phyloP scores from a whole-genome alignment of 2,888 invertebrate genomes.

The Ophraella communa region DNA sequence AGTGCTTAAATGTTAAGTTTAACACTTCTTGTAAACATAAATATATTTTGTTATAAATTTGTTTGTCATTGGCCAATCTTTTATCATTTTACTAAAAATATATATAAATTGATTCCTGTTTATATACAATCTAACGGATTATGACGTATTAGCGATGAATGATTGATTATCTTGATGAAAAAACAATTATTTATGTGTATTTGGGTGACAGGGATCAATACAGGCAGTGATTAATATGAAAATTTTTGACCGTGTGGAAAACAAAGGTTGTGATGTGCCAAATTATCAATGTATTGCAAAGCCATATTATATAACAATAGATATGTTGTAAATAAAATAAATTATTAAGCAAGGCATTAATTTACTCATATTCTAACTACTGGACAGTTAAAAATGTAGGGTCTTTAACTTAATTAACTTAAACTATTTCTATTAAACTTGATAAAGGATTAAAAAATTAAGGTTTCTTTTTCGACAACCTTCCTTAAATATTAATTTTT shows the following conservation, averaged over 20 bases:
- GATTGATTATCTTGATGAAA: conserved; percentile 40
- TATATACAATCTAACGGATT: conserved; percentile 16
- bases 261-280: conserved; percentile 27
- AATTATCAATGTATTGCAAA: conserved; percentile 5
- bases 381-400: too few species aligned
- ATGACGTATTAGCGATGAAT: conserved; percentile 33
- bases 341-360: too few species aligned
- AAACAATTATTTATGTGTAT: conserved; percentile 38
- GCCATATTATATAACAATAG: conserved; percentile 14
- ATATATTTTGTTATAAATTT: too few species aligned
- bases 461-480: too few species aligned
- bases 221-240: conserved; percentile 31
- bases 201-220: conserved; percentile 30
- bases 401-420: too few species aligned
- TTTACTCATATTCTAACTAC: too few species aligned
- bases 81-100: neutral
- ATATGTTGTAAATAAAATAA: neutral
- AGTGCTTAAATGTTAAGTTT: too few species aligned
- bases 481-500: too few species aligned
- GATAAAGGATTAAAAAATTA: too few species aligned
- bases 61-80: too few species aligned
- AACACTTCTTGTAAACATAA: too few species aligned
- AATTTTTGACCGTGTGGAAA: conserved; percentile 17
- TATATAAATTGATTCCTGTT: neutral
- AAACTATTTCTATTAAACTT: too few species aligned